Base-by-base conservation (phyloP, 2,113 vertebrate species). In the Zapus hudsonius region DNA sequence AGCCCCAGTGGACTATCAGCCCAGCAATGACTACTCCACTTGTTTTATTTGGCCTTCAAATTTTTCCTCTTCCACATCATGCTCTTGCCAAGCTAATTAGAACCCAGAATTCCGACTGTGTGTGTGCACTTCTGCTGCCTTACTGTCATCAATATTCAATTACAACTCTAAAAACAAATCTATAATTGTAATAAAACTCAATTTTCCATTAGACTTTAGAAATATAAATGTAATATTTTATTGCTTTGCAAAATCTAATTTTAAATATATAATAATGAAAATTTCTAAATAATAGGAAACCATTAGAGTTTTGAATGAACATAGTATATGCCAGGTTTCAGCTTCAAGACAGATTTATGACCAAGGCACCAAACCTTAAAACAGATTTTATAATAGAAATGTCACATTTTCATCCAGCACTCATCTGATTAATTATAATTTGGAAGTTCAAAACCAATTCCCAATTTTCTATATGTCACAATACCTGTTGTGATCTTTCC, bases 111-210 rank as follows among this genome's bases (percentile, higher is more conserved):
- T 83, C 55, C 29, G 72, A 96, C 90, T 80, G 85, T 72, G 67
- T 84, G 74, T 91, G 55, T 84, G 15, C 44, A 55, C 64, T 0
- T 93, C 72, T 75, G n/a, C 69, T 91, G 82, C 63, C 42, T 89
- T 82, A n/a, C 16, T 52, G 69, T 83, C 78, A 91, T 96, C 29
- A 87, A 93, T 91, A 91, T 94, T 92, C 95, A 94, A 93, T 91
- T 59, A 64, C 87, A 72, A 95, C 52, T 91, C 87, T 86, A 84
- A 80, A 96, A 94, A 94, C 55, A 91, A 94, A 94, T 86, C 82
- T 69, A 92, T 57, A 66, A 92, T 66, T 89, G 66, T 87, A 74
- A 85, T 36, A 86, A 91, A 87, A 94, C 38, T 81, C 12, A 67
- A 84, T 33, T 93, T 90, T 95, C 69, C n/a, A 44, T 79, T 94